Percentiles rank a stretch among this genome's conserved stretches.
phyloP scores from a whole-genome alignment of 2,888 invertebrate species.

The Trissoscelio sp. region DNA sequence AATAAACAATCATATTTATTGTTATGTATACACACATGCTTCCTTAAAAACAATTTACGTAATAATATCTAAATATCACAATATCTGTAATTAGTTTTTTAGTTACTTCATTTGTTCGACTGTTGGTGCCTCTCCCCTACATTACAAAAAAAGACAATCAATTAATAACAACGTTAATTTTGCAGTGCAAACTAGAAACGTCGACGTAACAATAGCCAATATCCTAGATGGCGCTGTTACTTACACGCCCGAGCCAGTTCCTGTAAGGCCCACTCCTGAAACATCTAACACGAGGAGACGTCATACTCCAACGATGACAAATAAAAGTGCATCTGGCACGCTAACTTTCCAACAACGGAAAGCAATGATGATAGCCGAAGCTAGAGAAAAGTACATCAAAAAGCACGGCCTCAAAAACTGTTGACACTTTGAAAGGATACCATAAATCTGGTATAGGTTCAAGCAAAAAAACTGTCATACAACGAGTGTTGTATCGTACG shows the following conservation, averaged over 20 bases:
- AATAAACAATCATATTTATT: no score
- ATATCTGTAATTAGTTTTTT: no score
- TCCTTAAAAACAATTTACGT: no score
- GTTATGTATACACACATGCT: no score
- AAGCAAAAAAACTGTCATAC: slow-evolving; percentile 71
- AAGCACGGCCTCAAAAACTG: slow-evolving; percentile 87
- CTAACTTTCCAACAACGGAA: slow-evolving; percentile 92
- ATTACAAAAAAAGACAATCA: no score
- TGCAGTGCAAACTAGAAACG: slow-evolving; percentile 89
- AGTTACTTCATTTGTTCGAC: no score
- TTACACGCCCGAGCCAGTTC: slow-evolving; percentile 85
- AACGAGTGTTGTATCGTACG: slow-evolving; percentile 75
- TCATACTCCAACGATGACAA: slow-evolving; percentile 68
- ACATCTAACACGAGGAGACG: slow-evolving; percentile 72
- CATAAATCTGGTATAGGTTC: slow-evolving; percentile 70
- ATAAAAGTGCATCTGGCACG: slow-evolving; percentile 86
- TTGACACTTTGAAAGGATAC: slow-evolving; percentile 76
- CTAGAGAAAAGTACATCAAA: slow-evolving; percentile 90
- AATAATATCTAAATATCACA: no score
- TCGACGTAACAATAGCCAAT: slow-evolving; percentile 92
- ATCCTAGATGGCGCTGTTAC: slow-evolving; percentile 90
- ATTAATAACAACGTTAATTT: slow-evolving; percentile 58
- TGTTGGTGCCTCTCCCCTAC: no score
- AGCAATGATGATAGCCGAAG: slow-evolving; percentile 90
- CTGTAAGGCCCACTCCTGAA: slow-evolving; percentile 71